These are phyloP conservation scores for Gymnosoma rotundatum DNA, from an alignment of 2,888 invertebrate genomes.

Conservation along the genomic window DNA sequence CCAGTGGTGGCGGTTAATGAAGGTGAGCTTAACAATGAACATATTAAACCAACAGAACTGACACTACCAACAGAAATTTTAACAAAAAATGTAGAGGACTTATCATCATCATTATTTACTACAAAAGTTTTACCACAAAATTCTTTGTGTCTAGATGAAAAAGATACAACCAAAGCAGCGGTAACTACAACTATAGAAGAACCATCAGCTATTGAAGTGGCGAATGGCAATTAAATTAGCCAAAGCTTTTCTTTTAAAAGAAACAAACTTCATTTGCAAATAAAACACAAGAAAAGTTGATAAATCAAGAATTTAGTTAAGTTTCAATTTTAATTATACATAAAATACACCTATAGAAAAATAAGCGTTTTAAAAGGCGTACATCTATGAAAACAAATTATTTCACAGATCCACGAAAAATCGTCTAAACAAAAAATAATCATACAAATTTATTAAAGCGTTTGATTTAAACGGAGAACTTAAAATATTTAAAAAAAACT, in stretches of 20 bases:
- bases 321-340: conserved; percentile 62
- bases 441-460: conserved; percentile 39
- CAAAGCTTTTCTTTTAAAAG: too few relatives aligned
- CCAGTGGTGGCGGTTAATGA: conserved; percentile 73
- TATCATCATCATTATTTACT: conserved; percentile 15
- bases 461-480: too few relatives aligned
- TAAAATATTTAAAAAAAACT: too few relatives aligned
- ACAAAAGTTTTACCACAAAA: conserved; percentile 16
- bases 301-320: conserved; percentile 63
- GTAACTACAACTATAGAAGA: conserved; percentile 35
- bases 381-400: conserved; percentile 2
- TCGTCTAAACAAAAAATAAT: conserved; percentile 57
- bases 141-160: conserved; percentile 7
- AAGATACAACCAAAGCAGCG: background rate
- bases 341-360: conserved; percentile 8
- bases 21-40: conserved; percentile 27
- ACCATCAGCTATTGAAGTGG: conserved; percentile 41
- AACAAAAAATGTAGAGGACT: background rate
- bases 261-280: too few relatives aligned
- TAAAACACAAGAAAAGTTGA: conserved; percentile 21
- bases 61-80: conserved; percentile 29
- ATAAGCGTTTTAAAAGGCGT: conserved; percentile 6
- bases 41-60: conserved; percentile 41
- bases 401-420: background rate
- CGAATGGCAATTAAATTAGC: conserved; percentile 58